These are phyloP conservation scores for Sebastes iracundus DNA, from an alignment of 2,797 vertebrate genomes.

Conservation along the genomic window DNA sequence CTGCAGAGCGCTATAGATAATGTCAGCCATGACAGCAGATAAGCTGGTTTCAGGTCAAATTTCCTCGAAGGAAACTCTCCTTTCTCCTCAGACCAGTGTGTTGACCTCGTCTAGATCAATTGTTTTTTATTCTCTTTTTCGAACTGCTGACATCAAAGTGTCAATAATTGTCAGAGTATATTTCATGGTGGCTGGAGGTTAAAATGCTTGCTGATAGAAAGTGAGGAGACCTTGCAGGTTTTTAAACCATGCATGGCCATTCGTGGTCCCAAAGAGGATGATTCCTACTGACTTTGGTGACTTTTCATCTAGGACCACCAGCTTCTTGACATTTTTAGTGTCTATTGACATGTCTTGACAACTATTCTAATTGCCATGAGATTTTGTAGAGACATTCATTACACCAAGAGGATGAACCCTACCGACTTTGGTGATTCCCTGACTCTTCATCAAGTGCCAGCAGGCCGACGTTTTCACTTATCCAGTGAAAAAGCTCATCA, in stretches of 20 bases:
- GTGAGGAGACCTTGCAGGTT: not conserved
- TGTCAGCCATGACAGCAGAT: conserved; percentile 37
- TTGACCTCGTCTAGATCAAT: conserved; percentile 26
- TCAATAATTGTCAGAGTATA: not conserved
- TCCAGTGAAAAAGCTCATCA: not conserved
- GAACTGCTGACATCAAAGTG: not conserved
- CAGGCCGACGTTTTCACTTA: not conserved
- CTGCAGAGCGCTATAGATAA: conserved; percentile 22
- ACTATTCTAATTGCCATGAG: not conserved
- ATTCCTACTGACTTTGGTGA: fast-evolving
- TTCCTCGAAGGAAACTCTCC: not conserved
- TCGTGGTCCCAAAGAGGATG: not conserved
- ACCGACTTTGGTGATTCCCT: not conserved
- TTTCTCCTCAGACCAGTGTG: not conserved
- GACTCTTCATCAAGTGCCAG: not conserved
- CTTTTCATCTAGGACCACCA: not conserved
- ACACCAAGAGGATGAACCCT: not conserved
- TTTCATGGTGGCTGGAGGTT: not conserved
- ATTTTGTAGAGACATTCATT: not conserved
- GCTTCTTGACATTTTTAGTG: fast-evolving
- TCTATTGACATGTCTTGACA: not conserved
- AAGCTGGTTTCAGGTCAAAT: conserved; percentile 17
- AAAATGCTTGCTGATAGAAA: not conserved
- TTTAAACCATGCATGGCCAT: not conserved
- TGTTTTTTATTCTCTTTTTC: conserved; percentile 3